phyloP scores from a whole-genome alignment of 2,113 vertebrate genomes.

The Petaurus breviceps region DNA sequence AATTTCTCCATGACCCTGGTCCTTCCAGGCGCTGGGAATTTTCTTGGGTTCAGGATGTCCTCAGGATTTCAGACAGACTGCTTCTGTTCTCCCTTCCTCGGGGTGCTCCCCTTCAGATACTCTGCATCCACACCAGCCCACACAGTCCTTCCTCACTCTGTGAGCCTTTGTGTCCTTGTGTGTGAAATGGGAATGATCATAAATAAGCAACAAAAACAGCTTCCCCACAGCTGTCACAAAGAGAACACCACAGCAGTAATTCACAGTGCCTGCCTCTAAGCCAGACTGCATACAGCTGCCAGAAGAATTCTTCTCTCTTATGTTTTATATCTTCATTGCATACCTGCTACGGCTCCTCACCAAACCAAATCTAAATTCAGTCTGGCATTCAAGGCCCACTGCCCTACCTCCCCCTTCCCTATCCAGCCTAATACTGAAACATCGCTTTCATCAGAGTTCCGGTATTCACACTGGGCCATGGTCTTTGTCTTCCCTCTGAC shows the following conservation, averaged over 20 bases:
- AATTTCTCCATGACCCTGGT: neutral
- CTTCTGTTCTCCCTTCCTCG: neutral
- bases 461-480: neutral
- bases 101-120: neutral
- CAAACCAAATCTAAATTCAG: neutral
- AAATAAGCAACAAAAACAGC: neutral
- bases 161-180: neutral
- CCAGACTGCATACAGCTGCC: neutral
- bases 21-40: neutral
- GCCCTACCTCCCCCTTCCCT: neutral
- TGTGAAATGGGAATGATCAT: neutral
- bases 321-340: neutral
- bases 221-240: neutral
- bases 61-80: neutral
- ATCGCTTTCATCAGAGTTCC: neutral
- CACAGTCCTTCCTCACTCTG: neutral
- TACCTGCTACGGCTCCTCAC: neutral
- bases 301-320: neutral
- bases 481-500: neutral
- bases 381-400: neutral
- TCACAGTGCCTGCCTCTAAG: neutral
- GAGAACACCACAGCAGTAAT: neutral
- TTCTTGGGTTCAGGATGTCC: neutral
- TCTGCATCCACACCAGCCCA: neutral
- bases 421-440: neutral